Evolutionary conservation across 2,797 vertebrate genomes (phyloP), one percentile per base, ranked within the genome.

Genomic region (Myotis vivesi): DNA sequence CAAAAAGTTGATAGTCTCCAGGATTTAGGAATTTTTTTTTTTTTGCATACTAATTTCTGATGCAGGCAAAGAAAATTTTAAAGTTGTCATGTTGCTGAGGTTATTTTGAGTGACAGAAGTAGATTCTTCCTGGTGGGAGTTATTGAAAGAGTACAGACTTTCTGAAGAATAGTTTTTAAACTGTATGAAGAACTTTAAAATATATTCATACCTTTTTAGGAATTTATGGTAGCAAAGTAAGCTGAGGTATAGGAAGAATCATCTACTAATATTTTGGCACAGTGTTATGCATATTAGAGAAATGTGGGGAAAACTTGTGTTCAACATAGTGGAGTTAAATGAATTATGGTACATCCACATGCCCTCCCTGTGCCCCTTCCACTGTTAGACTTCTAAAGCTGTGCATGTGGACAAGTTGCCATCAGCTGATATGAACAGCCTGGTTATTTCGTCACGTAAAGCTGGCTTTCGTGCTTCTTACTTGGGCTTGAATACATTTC

Each of bases 101-200:
- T 46, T 94, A 72, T 75, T 95, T 85, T 89, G 66, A 89, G 22
- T 89, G 91, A 71, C 19, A 49, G 9, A 77, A 46, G 49, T 6
- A 53, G 15, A 69, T 94, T 20, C 53, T 77, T 90, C 68, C 91
- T 92, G 38, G 13, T 92, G 8, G 23, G 33, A 51, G 33, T 90
- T 87, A 36, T 57, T 93, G 68, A 91, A 89, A 68, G 20, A 92
- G 28, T 93, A 38, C 5, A 72, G 16, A 51, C 44, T 75, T 87
- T 87, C 55, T 92, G 44, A 87, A 92, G 73, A 85, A 55, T 55
- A 73, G 22, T 87, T 91, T 92, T 94, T 88, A 85, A 94, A 57
- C 55, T 91, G 25, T 15, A n/a, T 46, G 75, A 95, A 57, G 16
- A 82, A 62, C 55, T 85, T 75, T 51, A 88, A 81, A 81, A 85